Base-by-base conservation (phyloP, 2,888 invertebrate genomes). In the Cosmorhoe ocellata region DNA sequence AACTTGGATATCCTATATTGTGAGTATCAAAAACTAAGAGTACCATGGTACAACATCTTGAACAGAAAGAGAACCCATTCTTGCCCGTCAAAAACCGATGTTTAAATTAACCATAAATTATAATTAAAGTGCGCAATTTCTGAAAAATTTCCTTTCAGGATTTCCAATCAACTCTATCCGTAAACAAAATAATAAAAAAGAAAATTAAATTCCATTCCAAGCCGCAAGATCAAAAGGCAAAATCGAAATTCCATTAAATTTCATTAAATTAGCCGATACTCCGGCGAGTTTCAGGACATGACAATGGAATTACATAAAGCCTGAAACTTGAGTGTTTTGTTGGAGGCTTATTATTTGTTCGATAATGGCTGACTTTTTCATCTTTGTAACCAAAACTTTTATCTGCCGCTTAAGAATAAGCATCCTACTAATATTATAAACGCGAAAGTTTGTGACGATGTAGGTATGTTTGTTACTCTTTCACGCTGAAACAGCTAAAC, bases 141-240 rank as follows among this genome's bases (percentile, higher is more conserved):
- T 4, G 3, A 6, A 36, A 44, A 22, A 26, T 30, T 10, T 27
- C 43, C 33, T 13, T 28, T 18, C 37, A 11, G 30, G 36, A 36
- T 34, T 31, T 24, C 7, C 6, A 32, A 13, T 12, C 31, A 36
- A 47, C 30, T 36, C 34, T 13, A 24, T 12, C 22, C 22, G 28
- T 30, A 46, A 39, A 40, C 47, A 34, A 39, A 33, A 47, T 36
- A 47, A 34, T 33, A 18, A 9, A 32, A 34, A 14, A 42, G 36
- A 48, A 48, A 48, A 48, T 48, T 41, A 36, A 41, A 48, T 36
- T 48, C 32, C 33, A 14, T 18, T 4, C n/a, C 12, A 10, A 41
- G n/a, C 36, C 48, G 14, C 36, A 26, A 31, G 41, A 41, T 48
- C 41, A 48, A 48, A 47, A 18, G 39, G 48, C 48, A 9, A 26